Evolutionary conservation across 2,888 invertebrate genomes (phyloP).

Genomic region (Linnaemya vulpina): DNA sequence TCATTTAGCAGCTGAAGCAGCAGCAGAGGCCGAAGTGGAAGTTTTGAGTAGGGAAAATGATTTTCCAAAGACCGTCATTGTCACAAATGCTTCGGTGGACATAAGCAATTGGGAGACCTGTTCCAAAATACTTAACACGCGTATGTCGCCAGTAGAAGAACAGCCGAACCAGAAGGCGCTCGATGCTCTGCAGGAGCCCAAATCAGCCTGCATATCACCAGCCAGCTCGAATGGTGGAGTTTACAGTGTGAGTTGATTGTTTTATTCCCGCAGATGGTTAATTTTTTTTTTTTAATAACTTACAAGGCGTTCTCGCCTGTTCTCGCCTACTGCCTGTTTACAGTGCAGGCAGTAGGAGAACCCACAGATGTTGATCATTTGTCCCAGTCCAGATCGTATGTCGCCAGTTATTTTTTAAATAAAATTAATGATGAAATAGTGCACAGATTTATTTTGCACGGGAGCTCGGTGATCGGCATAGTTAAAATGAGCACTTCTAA

Average conservation of each 20-base stretch:
- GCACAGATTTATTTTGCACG: no score
- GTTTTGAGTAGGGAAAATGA: neutral
- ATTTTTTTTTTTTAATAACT: neutral
- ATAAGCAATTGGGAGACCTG: conserved; percentile 83
- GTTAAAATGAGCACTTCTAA: no score
- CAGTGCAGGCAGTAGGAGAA: no score
- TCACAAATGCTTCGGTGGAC: conserved; percentile 89
- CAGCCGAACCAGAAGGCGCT: conserved; percentile 29
- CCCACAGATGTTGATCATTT: no score
- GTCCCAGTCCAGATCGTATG: no score
- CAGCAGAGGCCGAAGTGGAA: conserved; percentile 5
- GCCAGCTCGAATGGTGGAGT: conserved; percentile 96
- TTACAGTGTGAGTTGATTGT: conserved; percentile 88
- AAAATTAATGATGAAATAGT: no score
- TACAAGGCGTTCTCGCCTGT: no score
- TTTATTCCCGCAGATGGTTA: no score
- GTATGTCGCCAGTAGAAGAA: conserved; percentile 86
- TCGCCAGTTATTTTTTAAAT: no score
- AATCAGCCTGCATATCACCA: conserved; percentile 91
- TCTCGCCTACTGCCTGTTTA: no score
- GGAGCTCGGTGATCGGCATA: no score
- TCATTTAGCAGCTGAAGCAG: conserved; percentile 75
- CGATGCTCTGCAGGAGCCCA: conserved; percentile 82
- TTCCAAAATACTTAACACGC: conserved; percentile 83
- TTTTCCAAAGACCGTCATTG: conserved; percentile 86